Evolutionary conservation across 2,888 invertebrate genomes (phyloP).

Genomic region (Carabus problematicus): DNA sequence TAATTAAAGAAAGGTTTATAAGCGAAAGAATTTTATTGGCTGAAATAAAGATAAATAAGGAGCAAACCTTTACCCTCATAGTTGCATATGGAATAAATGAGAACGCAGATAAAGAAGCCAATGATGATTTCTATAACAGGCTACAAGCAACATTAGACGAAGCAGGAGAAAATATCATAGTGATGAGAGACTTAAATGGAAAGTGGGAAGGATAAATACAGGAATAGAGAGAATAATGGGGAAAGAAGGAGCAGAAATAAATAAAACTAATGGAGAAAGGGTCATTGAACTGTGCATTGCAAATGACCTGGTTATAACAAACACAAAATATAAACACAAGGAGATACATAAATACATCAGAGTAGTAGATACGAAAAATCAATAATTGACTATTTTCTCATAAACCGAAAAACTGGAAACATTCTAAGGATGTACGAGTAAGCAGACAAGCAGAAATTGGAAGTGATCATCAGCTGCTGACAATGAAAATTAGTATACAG

Average conservation of each 20-base stretch:
- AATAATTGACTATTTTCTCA: conserved; percentile 11
- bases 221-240: conserved; percentile 5
- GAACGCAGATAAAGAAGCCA: neutral
- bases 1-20: too few species aligned
- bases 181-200: conserved; percentile 24
- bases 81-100: conserved; percentile 21
- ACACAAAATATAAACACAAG: conserved; percentile 13
- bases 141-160: conserved; percentile 10
- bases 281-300: conserved; percentile 12
- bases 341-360: conserved; percentile 12
- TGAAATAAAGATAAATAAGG: conserved; percentile 4
- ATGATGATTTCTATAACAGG: conserved; percentile 14
- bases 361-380: conserved; percentile 2
- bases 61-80: neutral
- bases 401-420: conserved; percentile 1
- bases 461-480: conserved; percentile 7
- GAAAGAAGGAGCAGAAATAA: conserved; percentile 10
- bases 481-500: neutral
- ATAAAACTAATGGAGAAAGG: conserved; percentile 20
- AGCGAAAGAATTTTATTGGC: conserved; percentile 1
- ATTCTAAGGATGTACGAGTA: conserved; percentile 8
- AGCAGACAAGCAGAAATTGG: conserved; percentile 9
- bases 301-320: conserved; percentile 2
- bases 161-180: neutral
- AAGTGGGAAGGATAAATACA: conserved; percentile 12